Conservation (phyloP, 2,113 vertebrate genomes). For the Madoqua kirkii region DNA sequence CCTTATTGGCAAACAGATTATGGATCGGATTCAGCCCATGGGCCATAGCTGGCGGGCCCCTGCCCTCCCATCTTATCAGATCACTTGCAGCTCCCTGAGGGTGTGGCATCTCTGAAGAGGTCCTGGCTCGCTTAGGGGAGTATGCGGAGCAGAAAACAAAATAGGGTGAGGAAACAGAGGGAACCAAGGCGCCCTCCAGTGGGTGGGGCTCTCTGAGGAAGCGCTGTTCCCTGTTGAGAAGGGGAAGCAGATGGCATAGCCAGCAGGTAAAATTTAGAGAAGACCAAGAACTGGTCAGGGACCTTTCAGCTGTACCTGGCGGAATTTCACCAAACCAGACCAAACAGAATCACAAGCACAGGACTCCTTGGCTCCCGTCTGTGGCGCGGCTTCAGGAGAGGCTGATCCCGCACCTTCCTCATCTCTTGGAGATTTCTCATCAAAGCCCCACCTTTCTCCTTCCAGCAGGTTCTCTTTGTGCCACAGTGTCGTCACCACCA, state of each 20-base stretch:
- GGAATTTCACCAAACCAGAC: neutral
- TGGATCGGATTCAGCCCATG: rapidly evolving
- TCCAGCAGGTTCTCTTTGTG: rapidly evolving
- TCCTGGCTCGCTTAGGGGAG: rapidly evolving
- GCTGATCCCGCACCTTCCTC: neutral
- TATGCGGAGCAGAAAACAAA: neutral
- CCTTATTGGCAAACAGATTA: neutral
- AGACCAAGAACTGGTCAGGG: neutral
- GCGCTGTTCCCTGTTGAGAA: too few relatives aligned
- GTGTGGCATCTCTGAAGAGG: neutral
- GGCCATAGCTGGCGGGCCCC: neutral
- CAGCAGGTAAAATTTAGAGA: neutral
- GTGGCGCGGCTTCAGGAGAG: neutral
- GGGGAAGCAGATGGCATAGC: neutral
- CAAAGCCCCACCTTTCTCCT: neutral
- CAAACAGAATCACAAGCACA: neutral
- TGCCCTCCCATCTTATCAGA: neutral
- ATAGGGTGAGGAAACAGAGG: neutral
- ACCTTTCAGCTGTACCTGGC: neutral
- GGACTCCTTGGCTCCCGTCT: neutral
- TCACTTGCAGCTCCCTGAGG: neutral
- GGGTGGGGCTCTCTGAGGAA: neutral
- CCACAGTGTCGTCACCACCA: rapidly evolving
- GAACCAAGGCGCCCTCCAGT: rapidly evolving
- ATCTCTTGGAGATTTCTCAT: neutral